phyloP scores from a whole-genome alignment of 2,797 vertebrate genomes.

The Taeniopygia guttata region DNA sequence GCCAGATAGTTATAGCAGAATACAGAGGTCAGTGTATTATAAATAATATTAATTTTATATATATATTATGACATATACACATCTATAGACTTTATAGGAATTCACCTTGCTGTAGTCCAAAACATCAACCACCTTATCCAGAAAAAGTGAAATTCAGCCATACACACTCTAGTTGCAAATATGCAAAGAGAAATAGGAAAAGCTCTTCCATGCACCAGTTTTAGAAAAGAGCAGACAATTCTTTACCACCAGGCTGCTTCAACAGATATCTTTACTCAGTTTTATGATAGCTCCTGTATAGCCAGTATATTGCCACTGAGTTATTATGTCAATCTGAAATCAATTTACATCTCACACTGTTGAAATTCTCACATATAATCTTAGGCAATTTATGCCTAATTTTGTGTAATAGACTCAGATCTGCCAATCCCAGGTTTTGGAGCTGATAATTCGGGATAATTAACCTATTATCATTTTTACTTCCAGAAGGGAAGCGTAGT shows the following conservation, averaged over 20 bases:
- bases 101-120: not conserved
- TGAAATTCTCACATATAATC: not conserved
- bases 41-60: too few relatives aligned
- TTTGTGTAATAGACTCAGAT: not conserved
- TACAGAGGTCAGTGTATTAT: not conserved
- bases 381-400: not conserved
- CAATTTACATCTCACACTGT: not conserved
- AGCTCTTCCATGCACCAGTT: not conserved
- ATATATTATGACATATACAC: not conserved
- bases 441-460: not conserved
- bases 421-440: not conserved
- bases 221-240: not conserved
- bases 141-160: not conserved
- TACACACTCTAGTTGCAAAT: not conserved
- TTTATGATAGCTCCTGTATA: not conserved
- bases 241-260: not conserved
- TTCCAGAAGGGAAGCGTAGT: not conserved
- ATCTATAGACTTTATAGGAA: not conserved
- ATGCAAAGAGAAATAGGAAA: not conserved
- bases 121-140: not conserved
- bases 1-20: not conserved
- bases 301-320: not conserved
- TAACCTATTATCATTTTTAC: not conserved
- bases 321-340: not conserved
- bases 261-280: not conserved